Base-by-base conservation (phyloP, 2,888 invertebrate genomes). In the Kuschelorhynchus macadamiae region DNA sequence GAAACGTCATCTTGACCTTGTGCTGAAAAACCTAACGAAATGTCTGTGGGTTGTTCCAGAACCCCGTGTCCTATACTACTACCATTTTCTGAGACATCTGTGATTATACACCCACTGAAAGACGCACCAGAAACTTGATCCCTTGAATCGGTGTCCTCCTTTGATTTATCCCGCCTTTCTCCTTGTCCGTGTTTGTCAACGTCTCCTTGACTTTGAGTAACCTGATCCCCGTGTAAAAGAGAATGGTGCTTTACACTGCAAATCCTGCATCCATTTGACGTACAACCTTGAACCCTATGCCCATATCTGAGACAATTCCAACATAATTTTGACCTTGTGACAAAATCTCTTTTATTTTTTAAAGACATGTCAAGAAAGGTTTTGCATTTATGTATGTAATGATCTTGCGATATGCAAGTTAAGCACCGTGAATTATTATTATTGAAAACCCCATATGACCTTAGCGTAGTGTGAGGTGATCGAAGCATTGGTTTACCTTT, bases 231-330 rank as follows among this genome's bases (percentile, higher is more conserved):
- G 20, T 50, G 33, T 3, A 50, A 16, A 5, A 33, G 16, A 2
- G 32, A 18, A 14, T 50, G n/a, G 16, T 50, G 50, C n/a, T 17
- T 50, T 16, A 3, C 33, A 32, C 20, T 32, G 18, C 30, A 50
- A n/a, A 9, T 2, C 14, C 9, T 2, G 16, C 50, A 50, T 14
- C 33, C 33, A 8, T 16, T 1, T 12, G 14, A 30, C 9, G 12
- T 32, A 14, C 50, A 50, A 32, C 3, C 33, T 7, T 32, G 33
- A 2, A 50, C 50, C 33, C 50, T 32, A 32, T 50, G 50, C 2
- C 50, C 50, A 2, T 2, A 14, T n/a, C 50, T 7, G n/a, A 50
- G 50, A 17, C 50, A 50, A n/a, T 50, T 50, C 33, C 50, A 50
- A 17, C 50, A 50, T 17, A 50, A 33, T 4, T 12, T 32, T 1